These are phyloP conservation scores for Salmo trutta DNA, from an alignment of 2,797 vertebrate genomes.

Conservation along the genomic window DNA sequence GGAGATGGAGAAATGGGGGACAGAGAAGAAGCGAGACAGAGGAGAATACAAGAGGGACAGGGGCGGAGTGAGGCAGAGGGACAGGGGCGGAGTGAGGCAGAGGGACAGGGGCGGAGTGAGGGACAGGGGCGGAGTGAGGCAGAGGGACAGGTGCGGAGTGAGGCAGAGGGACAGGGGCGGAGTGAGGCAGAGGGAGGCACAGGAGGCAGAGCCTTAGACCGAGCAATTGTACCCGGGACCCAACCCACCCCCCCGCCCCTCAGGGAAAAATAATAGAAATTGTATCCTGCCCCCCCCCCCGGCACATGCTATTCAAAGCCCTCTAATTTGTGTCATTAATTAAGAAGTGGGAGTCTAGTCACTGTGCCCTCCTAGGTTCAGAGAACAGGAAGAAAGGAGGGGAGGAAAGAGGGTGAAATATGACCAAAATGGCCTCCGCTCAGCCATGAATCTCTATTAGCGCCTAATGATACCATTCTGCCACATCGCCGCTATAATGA, in stretches of 20 bases:
- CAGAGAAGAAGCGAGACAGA: conserved; percentile 29
- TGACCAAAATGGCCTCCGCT: conserved; percentile 66
- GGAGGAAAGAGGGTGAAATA: neutral
- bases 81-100: no score
- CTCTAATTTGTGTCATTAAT: conserved; percentile 77
- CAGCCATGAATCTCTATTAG: conserved; percentile 81
- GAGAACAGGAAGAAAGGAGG: conserved; percentile 17
- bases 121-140: no score
- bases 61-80: no score
- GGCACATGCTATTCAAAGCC: conserved; percentile 70
- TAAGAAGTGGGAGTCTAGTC: conserved; percentile 55
- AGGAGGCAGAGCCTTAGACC: neutral
- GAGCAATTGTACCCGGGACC: conserved; percentile 23
- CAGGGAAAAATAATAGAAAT: conserved; percentile 21
- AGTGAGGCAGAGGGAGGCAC: conserved; percentile 7
- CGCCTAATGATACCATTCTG: conserved; percentile 75
- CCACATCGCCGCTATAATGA: conserved; percentile 68
- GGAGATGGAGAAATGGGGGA: conserved; percentile 19
- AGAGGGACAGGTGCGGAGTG: no score
- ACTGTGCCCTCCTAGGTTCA: conserved; percentile 31
- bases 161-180: no score
- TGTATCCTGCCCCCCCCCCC: conserved; percentile 45
- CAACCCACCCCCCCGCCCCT: conserved; percentile 43
- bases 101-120: no score
- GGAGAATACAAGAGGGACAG: neutral